A percentile compares a stretch with the other conserved stretches of the same genome.
Conservation (phyloP, 1,140 invertebrate genomes). For the Lanistes nyassanus region DNA sequence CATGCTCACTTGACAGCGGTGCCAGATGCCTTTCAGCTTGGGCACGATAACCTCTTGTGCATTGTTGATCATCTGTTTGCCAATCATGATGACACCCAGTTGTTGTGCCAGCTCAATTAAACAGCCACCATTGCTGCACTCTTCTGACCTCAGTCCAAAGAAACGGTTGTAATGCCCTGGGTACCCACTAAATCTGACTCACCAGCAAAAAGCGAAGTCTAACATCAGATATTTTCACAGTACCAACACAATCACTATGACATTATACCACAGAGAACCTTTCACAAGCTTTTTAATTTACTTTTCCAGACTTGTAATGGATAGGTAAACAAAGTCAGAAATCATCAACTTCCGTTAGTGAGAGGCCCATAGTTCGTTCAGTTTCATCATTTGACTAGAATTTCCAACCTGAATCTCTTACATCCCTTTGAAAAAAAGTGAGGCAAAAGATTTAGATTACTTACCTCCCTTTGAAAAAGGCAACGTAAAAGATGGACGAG, state of each 20-base stretch:
- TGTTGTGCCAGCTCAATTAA: conserved; percentile 86
- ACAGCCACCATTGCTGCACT: conserved; percentile 84
- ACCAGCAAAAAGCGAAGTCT: conserved; percentile 40
- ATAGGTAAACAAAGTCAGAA: too few species aligned
- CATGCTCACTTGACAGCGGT: conserved; percentile 67
- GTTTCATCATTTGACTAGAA: too few species aligned
- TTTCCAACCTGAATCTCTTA: too few species aligned
- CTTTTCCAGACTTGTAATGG: too few species aligned
- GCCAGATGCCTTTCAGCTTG: conserved; percentile 73
- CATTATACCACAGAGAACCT: too few species aligned
- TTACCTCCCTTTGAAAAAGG: conserved; percentile 92
- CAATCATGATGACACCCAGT: conserved; percentile 86
- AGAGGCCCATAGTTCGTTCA: too few species aligned
- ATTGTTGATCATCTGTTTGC: conserved; percentile 85
- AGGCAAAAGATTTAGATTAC: too few species aligned
- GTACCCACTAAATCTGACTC: conserved; percentile 82
- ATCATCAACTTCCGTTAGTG: too few species aligned
- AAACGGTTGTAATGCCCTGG: conserved; percentile 80
- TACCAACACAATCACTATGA: neutral
- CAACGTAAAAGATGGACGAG: conserved; percentile 98
- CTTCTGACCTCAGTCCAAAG: conserved; percentile 77
- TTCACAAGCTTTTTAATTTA: too few species aligned
- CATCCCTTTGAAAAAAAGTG: too few species aligned
- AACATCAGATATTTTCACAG: neutral
- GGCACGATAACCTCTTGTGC: conserved; percentile 77